Base-by-base conservation (phyloP, 2,888 invertebrate species). In the Pinctada fucata region DNA sequence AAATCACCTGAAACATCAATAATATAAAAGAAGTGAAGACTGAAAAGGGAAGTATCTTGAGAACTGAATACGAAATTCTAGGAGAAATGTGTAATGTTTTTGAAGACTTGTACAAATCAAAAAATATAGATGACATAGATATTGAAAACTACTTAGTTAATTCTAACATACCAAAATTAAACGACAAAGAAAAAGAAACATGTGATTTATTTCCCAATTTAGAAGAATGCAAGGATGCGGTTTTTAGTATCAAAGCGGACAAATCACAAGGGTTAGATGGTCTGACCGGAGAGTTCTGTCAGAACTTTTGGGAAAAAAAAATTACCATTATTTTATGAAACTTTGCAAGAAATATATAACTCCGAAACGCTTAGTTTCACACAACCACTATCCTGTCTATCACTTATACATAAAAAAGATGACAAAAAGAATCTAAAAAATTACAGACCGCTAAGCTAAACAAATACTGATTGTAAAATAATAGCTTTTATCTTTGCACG, bases 381-480 rank as follows among this genome's bases (percentile, higher is more conserved):
- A 2, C 75, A 75, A 67, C 3, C 50, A 49, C 66, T 47, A 31
- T 48, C 47, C 13, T 31, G 65, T 3, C 50, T 75, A 47, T 51
- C 69, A 3, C 3, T 78, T 10, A 5, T 74, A 70, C 69, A 67
- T n/a, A 67, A 71, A 16, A 72, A 79, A 65, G 72, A 63, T 8
- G 75, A 49, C 49, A 31, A 6, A 16, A n/a, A 8, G 13, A 10
- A 48, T 8, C 10, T 67, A 52, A 72, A 71, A 63, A 76, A 72
- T n/a, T 76, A 71, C 52, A 66, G 79, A 51, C 76, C 79, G 2
- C 72, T 75, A 3, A 72, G 64, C 3, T 66, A 72, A 4, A 70
- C 66, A 63, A 79, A 72, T 58, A 47, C 45, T 8, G 79, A 72
- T 58, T 79, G 75, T 49, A 79, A 79, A 63, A 68, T 75, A 10